Base-by-base conservation (phyloP, 2,113 vertebrate species). In the Panthera leo region DNA sequence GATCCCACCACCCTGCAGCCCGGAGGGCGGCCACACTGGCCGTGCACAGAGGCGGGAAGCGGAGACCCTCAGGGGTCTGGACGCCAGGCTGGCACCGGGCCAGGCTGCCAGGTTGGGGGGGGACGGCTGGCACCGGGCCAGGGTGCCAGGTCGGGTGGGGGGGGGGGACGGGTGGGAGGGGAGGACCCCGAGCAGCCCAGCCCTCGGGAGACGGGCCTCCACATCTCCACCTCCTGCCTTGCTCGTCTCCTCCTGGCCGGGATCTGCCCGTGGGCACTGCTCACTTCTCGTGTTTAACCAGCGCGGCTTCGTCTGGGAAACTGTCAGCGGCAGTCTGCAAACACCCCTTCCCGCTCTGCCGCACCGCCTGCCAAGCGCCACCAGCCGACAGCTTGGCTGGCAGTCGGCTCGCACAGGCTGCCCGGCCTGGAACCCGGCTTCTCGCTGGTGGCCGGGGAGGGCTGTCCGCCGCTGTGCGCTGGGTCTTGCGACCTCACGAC, bases 311-410 rank as follows among this genome's bases (percentile, higher is more conserved):
- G 19, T 89, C 95, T 23, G 92, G 75, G 71, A 97, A 98, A 82
- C 97, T 97, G 98, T 96, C 90, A 21, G 65, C n/a, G 10, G 92
- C 97, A 90, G 97, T 97, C 96, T 85, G 98, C 95, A 98, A 97
- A 98, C 98, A 98, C n/a, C 96, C 61, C 73, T 34, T 58, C 93
- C 91, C 31, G 31, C 85, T 51, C 79, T 0, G 45, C 65, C 1
- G 45, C 0, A 75, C 88, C 48, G 94, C 97, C 98, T 96, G 98
- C 97, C 98, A 98, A 95, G 95, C 53, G 63, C 91, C 39, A 0
- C 67, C 96, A 85, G 94, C 68, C 93, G 23, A 80, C 98, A 97
- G 97, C 97, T 94, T 94, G 96, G 97, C 93, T 98, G 65, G 16
- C 96, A 95, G 91, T 67, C 65, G 86, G 91, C 29, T 61, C 23